Evolutionary conservation across 2,888 invertebrate species (phyloP).

Genomic region (Scaptomyza tumidula): DNA sequence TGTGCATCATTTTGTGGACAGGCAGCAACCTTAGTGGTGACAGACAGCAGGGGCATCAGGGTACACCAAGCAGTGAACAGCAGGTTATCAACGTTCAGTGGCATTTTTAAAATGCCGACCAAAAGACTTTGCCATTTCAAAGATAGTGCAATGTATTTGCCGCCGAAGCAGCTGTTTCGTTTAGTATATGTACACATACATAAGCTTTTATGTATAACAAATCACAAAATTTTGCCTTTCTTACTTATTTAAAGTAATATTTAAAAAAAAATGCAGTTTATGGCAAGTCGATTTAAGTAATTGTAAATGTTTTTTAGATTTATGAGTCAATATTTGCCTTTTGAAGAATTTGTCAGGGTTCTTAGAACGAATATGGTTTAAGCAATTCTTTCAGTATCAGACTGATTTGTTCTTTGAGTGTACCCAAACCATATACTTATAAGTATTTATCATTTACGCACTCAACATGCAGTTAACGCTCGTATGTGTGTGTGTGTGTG

Average conservation of each 20-base stretch:
- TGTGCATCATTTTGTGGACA: slow-evolving; percentile 55
- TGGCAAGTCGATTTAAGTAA: too few relatives aligned
- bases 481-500: too few relatives aligned
- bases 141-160: slow-evolving; percentile 40
- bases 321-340: too few relatives aligned
- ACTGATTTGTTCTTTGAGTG: neutral
- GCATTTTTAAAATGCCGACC: slow-evolving; percentile 58
- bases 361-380: neutral
- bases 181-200: neutral
- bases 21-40: slow-evolving; percentile 28
- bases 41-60: slow-evolving; percentile 54
- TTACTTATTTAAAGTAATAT: too few relatives aligned
- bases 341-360: too few relatives aligned
- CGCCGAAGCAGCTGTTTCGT: slow-evolving; percentile 36
- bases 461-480: slow-evolving; percentile 59
- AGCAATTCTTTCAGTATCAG: neutral
- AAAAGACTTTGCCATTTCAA: slow-evolving; percentile 39
- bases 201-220: too few relatives aligned
- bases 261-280: too few relatives aligned
- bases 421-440: neutral
- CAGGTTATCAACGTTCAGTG: slow-evolving; percentile 60
- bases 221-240: too few relatives aligned
- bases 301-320: too few relatives aligned
- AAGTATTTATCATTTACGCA: slow-evolving; percentile 39
- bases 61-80: slow-evolving; percentile 52